A percentile compares a stretch with the other conserved stretches of the same genome.
Evolutionary conservation across 1,140 invertebrate species (phyloP).

Genomic region (Sitobion miscanthi): DNA sequence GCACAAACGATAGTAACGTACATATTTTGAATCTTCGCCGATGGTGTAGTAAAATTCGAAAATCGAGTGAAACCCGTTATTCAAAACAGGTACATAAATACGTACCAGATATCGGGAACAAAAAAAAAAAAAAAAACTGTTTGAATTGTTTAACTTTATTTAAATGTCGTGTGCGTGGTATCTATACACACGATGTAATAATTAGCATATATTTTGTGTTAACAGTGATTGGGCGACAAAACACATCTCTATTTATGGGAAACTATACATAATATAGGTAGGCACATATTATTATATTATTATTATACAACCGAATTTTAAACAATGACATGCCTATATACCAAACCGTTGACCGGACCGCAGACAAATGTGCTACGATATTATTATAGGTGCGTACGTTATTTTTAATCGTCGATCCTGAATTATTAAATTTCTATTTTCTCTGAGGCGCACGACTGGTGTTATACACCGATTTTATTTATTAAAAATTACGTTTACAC

Average conservation of each 20-base stretch:
- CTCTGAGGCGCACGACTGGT: not conserved
- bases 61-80: not conserved
- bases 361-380: too few species aligned
- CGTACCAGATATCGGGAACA: not conserved
- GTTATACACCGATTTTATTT: too few species aligned
- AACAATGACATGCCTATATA: not conserved
- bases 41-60: not conserved
- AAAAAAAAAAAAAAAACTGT: not conserved
- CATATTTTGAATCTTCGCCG: not conserved
- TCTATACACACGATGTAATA: not conserved
- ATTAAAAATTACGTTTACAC: not conserved
- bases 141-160: constrained; percentile 5
- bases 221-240: not conserved
- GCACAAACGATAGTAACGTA: not conserved
- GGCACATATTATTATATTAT: too few species aligned
- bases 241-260: not conserved
- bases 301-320: not conserved
- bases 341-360: not conserved
- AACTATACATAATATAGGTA: not conserved
- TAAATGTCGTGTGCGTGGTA: not conserved
- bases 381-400: too few species aligned
- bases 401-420: not conserved
- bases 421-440: not conserved
- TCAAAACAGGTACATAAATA: not conserved
- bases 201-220: not conserved